Conservation (phyloP, 2,888 invertebrate genomes). For the Erpobdella octoculata region DNA sequence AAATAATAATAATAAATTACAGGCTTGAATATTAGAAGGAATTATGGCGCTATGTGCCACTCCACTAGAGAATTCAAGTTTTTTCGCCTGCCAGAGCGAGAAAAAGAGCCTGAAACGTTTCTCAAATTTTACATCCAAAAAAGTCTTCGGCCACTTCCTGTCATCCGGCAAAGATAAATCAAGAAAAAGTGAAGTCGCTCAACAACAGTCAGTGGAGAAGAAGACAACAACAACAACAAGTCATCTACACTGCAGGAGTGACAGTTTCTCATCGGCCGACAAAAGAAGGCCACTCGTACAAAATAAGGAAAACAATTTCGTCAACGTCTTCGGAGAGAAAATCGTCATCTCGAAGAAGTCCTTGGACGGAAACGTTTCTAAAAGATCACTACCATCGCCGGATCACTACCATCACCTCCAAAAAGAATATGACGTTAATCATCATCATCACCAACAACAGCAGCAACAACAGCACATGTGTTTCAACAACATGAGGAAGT, state of each 20-base stretch:
- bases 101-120: neutral
- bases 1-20: too few relatives aligned
- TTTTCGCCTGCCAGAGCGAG: neutral
- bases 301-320: conserved; percentile 12
- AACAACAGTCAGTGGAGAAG: neutral
- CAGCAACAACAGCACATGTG: too few relatives aligned
- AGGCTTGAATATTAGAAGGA: neutral
- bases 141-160: neutral
- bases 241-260: too few relatives aligned
- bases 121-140: neutral
- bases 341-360: neutral
- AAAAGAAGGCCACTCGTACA: conserved; percentile 3
- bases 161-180: neutral
- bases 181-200: neutral
- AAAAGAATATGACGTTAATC: too few relatives aligned
- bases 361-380: neutral
- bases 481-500: neutral
- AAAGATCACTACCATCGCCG: neutral
- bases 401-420: neutral
- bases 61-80: neutral
- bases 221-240: neutral
- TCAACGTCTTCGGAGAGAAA: neutral
- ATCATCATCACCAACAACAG: too few relatives aligned
- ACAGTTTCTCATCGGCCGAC: too few relatives aligned
- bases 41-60: neutral